Percentiles rank a stretch among this genome's conserved stretches.
Conservation (phyloP, 1,140 invertebrate species). For the Chrysoperla carnea region DNA sequence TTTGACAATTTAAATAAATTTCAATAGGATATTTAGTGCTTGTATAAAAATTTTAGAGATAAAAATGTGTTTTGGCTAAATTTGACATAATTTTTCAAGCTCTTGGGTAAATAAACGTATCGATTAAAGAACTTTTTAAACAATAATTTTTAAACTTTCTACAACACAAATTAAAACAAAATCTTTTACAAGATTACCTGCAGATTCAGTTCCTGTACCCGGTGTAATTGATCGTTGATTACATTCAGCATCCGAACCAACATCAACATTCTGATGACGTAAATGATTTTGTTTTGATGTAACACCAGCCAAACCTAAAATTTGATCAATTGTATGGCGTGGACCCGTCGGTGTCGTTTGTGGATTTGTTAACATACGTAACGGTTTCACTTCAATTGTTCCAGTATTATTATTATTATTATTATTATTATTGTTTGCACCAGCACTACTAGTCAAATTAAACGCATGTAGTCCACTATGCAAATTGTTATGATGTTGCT, state of each 20-base stretch:
- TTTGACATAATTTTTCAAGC: too few relatives aligned
- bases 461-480: not conserved
- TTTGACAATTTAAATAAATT: too few relatives aligned
- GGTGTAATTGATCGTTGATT: conserved; percentile 15
- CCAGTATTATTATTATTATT: not conserved
- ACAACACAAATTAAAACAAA: too few relatives aligned
- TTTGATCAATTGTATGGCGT: conserved; percentile 25
- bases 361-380: not conserved
- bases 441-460: not conserved
- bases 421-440: not conserved
- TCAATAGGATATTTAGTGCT: too few relatives aligned
- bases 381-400: not conserved
- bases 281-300: conserved; percentile 5
- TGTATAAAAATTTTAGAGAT: too few relatives aligned
- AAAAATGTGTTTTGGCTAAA: too few relatives aligned
- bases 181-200: conserved; percentile 17
- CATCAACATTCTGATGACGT: conserved; percentile 1
- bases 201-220: conserved; percentile 18
- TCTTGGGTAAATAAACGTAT: too few relatives aligned
- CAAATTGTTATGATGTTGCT: not conserved
- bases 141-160: too few relatives aligned
- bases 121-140: too few relatives aligned
- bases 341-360: conserved; percentile 15
- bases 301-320: conserved; percentile 18
- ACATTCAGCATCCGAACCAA: too few relatives aligned